Percentiles rank a stretch among this genome's conserved stretches.
Evolutionary conservation across 2,797 vertebrate genomes (phyloP).

Genomic region (Macroramphosus scolopax): DNA sequence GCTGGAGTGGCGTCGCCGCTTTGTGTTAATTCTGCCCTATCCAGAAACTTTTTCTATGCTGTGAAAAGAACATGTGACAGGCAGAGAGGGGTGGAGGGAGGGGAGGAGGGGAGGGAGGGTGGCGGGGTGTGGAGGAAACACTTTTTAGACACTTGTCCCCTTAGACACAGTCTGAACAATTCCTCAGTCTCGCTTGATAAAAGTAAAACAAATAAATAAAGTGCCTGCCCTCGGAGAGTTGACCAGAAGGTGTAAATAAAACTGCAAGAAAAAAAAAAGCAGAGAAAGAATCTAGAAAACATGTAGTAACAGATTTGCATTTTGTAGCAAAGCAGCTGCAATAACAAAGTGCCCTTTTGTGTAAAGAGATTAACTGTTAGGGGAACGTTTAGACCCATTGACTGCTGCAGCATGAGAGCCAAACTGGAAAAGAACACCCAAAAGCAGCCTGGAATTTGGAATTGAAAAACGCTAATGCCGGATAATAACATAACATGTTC

Average conservation of each 20-base stretch:
- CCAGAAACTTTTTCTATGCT: constrained; percentile 84
- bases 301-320: constrained; percentile 66
- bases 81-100: constrained; percentile 47
- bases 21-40: constrained; percentile 81
- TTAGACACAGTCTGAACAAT: constrained; percentile 47
- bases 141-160: constrained; percentile 59
- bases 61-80: constrained; percentile 83
- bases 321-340: constrained; percentile 68
- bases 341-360: constrained; percentile 75
- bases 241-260: constrained; percentile 2
- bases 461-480: too few species aligned
- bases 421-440: constrained; percentile 41
- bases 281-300: constrained; percentile 38
- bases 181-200: constrained; percentile 1
- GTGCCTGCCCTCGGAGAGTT: too few species aligned
- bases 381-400: constrained; percentile 61
- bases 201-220: neutral
- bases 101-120: neutral
- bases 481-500: too few species aligned
- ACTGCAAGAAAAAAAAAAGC: neutral
- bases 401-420: constrained; percentile 48
- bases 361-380: constrained; percentile 72
- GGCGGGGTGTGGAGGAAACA: constrained; percentile 31
- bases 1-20: constrained; percentile 76
- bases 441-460: constrained; percentile 25